Base-by-base conservation (phyloP, 1,140 invertebrate genomes). In the Drosophila sturtevanti region DNA sequence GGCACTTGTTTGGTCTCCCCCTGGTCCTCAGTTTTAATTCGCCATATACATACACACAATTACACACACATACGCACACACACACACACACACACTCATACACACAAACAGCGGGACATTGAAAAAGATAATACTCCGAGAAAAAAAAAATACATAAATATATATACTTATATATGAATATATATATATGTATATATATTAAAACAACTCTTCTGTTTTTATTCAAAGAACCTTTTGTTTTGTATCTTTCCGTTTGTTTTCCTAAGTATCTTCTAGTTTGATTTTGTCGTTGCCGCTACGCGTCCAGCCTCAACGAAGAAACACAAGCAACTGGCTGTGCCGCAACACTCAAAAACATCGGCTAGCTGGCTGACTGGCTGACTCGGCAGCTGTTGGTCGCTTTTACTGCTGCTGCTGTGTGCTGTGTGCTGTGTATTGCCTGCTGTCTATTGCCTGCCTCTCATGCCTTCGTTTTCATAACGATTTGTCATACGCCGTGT, bases 301-400 rank as follows among this genome's bases (percentile, higher is more conserved):
- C 79, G 76, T 87, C 82, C 76, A 78, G 14, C 84, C 72, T 65
- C 82, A 68, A 82, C 76, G 84, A 87, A 75, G 76, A 77, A 79
- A 73, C 76, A 89, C 79, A 82, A 86, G 79, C 79, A 87, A 87
- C 82, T 87, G 82, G 81, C 63, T 51, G 78, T 56, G 73, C 38
- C 60, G 48, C 69, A 44, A 12, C 38, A 52, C 22, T 48, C 41
- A 48, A 48, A 48, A 48, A 31, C 41, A 48, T 48, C 41, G 41
- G 41, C 41, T 48, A 48, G 41, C 14, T 44, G 41, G 14, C 14
- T 41, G 41, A 44, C 41, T 48, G 41, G 9, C 41, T 48, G 16
- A 48, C 41, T 56, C 54, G 54, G 27, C 54, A 56, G 27, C 27
- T 56, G 54, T 35, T 63, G 10, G 62, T 31, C 44, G 24, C 61